Conservation (phyloP, 2,797 vertebrate genomes). For the Lacerta bilineata region DNA sequence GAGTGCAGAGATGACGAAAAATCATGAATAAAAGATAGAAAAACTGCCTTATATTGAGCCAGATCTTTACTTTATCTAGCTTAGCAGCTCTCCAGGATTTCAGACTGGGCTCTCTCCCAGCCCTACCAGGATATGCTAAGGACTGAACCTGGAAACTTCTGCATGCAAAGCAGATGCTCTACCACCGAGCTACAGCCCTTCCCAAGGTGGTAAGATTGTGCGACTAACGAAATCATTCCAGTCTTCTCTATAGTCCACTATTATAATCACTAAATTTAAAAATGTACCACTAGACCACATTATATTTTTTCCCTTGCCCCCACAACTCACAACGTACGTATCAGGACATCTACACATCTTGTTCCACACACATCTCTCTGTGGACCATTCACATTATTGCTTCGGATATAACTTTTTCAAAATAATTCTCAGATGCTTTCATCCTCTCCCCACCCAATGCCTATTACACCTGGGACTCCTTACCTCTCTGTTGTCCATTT, state of each 20-base stretch:
- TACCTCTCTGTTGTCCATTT: slow-evolving; percentile 14
- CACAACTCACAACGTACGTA: not conserved
- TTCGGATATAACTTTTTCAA: not conserved
- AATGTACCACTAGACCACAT: not conserved
- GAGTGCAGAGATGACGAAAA: not conserved
- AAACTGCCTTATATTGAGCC: too few relatives aligned
- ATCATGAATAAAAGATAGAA: too few relatives aligned
- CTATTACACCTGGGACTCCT: slow-evolving; percentile 11
- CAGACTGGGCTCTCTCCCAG: too few relatives aligned
- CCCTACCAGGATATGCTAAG: too few relatives aligned
- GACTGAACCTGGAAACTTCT: too few relatives aligned
- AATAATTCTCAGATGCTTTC: not conserved
- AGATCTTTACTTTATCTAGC: too few relatives aligned
- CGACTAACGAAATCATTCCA: not conserved
- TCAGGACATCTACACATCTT: not conserved
- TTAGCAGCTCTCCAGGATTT: too few relatives aligned
- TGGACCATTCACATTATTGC: not conserved
- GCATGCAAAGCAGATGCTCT: too few relatives aligned
- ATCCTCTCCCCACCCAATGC: not conserved
- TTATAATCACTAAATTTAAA: not conserved
- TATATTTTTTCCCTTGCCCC: not conserved
- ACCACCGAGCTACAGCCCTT: too few relatives aligned
- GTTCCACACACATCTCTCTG: not conserved
- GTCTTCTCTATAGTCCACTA: not conserved
- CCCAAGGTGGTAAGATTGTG: not conserved